Evolutionary conservation across 2,113 vertebrate genomes (phyloP), one percentile per base, ranked within the genome.

Genomic region (Hiodon tergisus): DNA sequence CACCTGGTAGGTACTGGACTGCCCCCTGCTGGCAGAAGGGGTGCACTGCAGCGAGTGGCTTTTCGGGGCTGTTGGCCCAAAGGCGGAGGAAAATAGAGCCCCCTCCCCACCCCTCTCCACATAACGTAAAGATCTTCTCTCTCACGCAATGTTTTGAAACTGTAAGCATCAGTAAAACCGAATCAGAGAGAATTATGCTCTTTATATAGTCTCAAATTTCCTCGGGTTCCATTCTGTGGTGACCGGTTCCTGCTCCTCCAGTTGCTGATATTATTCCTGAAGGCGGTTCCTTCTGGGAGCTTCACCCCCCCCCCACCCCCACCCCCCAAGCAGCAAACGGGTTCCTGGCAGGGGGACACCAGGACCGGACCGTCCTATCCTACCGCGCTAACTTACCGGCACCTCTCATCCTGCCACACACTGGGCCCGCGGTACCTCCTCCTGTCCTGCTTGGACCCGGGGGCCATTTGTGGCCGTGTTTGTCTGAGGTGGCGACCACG

Each of bases 1-100:
- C 81, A 79, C 83, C 88, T 84, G 88, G 88, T 91, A 92, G 87
- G 88, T 91, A 91, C 86, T 87, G 81, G 78, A 78, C 75, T 55
- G 68, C 78, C 81, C 54, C 78, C 67, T 63, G 51, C 48, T 76
- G 76, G 78, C 72, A 5, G 50, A 48, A 67, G 67, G 47, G 52
- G 48, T 47, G 61, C 53, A 67, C 53, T 9, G 72, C 71, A 2
- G 71, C 73, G 78, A 77, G 14, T 17, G 51, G 60, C 60, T 72
- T 61, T 58, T 53, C 60, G 55, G 69, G 48, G 62, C 76, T 72
- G 55, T 63, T 55, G n/a, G 55, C 48, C 17, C 10, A 31, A 13
- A 71, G 6, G 31, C 31, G 31, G 31, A 31, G 31, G 2, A 31
- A 31, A 31, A 10, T 31, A 3, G 31, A 68, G 2, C 66, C 65